phyloP scores from a whole-genome alignment of 2,797 vertebrate species.

The Sebastes kiyomatsui region DNA sequence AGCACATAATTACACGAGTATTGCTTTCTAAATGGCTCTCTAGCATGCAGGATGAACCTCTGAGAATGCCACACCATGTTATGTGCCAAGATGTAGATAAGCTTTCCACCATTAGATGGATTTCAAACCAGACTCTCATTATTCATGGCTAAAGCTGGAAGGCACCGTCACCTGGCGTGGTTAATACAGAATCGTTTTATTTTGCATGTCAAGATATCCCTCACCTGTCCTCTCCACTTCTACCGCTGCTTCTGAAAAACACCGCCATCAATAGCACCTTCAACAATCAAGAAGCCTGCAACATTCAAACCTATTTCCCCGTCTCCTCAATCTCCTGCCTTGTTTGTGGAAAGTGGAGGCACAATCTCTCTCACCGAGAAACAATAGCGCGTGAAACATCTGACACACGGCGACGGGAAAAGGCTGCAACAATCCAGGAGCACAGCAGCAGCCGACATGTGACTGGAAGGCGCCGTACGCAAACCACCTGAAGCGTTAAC shows the following conservation, averaged over 20 bases:
- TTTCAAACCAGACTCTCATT: not conserved
- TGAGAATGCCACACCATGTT: not conserved
- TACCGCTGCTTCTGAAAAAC: not conserved
- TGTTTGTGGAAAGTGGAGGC: not conserved
- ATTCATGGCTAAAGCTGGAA: not conserved
- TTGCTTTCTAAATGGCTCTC: too few relatives aligned
- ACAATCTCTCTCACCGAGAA: not conserved
- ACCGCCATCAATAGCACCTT: not conserved
- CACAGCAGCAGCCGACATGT: not conserved
- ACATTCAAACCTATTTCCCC: not conserved
- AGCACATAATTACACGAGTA: not conserved
- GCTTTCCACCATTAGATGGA: not conserved
- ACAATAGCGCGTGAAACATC: not conserved
- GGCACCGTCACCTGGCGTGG: not conserved
- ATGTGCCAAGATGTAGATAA: not conserved
- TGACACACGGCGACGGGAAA: not conserved
- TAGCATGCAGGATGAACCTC: not conserved
- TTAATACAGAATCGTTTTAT: not conserved
- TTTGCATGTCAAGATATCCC: not conserved
- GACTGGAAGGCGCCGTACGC: not conserved
- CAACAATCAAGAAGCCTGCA: not conserved
- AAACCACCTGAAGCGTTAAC: not conserved
- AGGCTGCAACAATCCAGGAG: not conserved
- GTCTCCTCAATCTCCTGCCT: not conserved
- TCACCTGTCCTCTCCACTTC: not conserved